phyloP scores from a whole-genome alignment of 2,797 vertebrate species.

The Buphagus erythrorhynchus region DNA sequence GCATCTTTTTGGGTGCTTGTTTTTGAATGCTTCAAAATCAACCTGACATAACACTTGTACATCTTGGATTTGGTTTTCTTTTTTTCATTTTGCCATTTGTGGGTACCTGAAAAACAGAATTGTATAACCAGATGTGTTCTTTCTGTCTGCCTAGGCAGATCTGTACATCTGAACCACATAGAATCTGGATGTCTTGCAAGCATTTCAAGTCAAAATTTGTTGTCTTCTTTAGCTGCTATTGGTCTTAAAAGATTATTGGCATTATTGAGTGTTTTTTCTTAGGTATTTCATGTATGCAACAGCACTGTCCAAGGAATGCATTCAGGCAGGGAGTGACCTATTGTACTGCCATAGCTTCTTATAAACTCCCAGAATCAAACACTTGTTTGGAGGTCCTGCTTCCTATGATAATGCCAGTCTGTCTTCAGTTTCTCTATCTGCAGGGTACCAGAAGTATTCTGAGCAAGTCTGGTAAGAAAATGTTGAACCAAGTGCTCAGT shows the following conservation, averaged over 20 bases:
- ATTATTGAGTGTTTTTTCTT: background rate
- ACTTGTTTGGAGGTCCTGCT: background rate
- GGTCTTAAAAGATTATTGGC: background rate
- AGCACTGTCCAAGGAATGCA: background rate
- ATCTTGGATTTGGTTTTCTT: background rate
- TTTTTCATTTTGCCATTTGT: background rate
- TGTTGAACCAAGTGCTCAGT: background rate
- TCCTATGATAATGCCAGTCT: background rate
- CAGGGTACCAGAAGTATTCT: background rate
- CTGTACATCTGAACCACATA: background rate
- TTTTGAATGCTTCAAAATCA: background rate
- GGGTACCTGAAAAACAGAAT: background rate
- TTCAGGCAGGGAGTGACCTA: background rate
- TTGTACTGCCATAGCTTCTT: background rate
- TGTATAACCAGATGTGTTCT: background rate
- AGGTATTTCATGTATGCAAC: background rate
- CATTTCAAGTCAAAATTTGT: background rate
- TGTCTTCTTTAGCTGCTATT: background rate
- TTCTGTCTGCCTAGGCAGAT: background rate
- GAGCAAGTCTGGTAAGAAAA: background rate
- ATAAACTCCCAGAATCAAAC: background rate
- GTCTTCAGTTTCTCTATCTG: background rate
- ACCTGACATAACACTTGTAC: background rate
- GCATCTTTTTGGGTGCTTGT: background rate
- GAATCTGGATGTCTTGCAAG: background rate